Percentiles rank a stretch among this genome's conserved stretches.
Evolutionary conservation across 1,140 invertebrate species (phyloP).

Genomic region (Procambarus virginalis): DNA sequence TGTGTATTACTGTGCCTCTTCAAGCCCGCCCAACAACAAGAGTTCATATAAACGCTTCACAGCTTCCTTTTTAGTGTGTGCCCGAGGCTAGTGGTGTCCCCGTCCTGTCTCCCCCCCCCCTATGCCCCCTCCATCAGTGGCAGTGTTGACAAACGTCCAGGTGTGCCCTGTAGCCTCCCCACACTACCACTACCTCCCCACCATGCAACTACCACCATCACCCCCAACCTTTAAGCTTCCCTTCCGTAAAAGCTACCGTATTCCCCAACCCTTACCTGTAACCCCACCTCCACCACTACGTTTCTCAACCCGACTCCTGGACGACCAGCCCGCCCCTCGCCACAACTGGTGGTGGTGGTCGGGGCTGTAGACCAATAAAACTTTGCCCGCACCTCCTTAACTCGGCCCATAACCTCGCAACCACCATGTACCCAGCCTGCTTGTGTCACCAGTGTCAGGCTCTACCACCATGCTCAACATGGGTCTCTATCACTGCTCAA

Average conservation of each 20-base stretch:
- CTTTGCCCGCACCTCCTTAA: constrained; percentile 1
- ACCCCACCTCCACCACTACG: not conserved
- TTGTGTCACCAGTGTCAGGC: not conserved
- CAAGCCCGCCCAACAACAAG: not conserved
- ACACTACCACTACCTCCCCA: not conserved
- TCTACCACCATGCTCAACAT: not conserved
- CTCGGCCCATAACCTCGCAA: constrained; percentile 15
- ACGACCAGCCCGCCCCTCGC: not conserved
- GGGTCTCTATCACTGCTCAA: not conserved
- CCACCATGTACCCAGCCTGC: constrained; percentile 1
- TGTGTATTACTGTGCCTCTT: not conserved
- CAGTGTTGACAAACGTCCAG: not conserved
- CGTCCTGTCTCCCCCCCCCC: not conserved
- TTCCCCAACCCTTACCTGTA: not conserved
- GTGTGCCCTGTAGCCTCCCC: not conserved
- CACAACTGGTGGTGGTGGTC: not conserved
- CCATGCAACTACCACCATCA: not conserved
- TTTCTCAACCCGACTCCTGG: not conserved
- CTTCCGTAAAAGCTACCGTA: not conserved
- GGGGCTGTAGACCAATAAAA: not conserved
- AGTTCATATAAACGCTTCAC: not conserved
- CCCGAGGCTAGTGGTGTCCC: not conserved
- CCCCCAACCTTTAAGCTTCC: not conserved
- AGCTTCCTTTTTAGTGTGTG: not conserved
- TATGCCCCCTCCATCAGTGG: not conserved